These are phyloP conservation scores for Brachionus plicatilis DNA, from an alignment of 1,140 invertebrate species.

Conservation along the genomic window DNA sequence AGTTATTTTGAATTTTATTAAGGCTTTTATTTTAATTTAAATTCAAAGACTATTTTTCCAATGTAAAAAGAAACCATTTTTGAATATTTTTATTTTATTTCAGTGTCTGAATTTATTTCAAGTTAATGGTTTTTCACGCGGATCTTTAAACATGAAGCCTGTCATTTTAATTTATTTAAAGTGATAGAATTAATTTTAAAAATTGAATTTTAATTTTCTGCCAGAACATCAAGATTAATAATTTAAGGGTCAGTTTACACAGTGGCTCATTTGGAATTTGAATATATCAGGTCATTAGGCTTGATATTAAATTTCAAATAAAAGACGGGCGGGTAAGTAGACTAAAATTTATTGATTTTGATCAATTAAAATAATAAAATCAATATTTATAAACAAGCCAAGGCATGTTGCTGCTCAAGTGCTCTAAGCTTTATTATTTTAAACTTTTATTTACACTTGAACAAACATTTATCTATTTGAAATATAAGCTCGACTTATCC, in stretches of 20 bases:
- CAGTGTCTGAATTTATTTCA: not conserved
- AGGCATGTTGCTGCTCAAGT: not conserved
- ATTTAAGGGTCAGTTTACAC: not conserved
- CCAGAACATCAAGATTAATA: not conserved
- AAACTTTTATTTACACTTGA: not conserved
- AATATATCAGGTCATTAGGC: not conserved
- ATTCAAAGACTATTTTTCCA: not conserved
- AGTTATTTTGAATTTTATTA: too few species aligned
- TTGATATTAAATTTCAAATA: slow-evolving; percentile 3
- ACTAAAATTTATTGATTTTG: slow-evolving; percentile 3
- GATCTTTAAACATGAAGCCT: not conserved
- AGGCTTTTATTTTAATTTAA: too few species aligned
- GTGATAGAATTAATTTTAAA: not conserved
- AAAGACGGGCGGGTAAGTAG: not conserved
- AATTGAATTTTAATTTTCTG: not conserved
- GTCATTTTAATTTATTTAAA: not conserved
- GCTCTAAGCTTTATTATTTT: not conserved
- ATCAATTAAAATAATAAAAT: not conserved
- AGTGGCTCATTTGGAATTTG: not conserved
- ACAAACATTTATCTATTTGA: slow-evolving; percentile 1
- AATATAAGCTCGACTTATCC: not conserved
- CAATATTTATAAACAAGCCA: not conserved
- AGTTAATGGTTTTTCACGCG: not conserved
- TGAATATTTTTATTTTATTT: not conserved
- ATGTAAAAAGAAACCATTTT: not conserved